Evolutionary conservation across 2,888 invertebrate species (phyloP), one percentile per base, ranked within the genome.

Genomic region (Eulithis prunata): DNA sequence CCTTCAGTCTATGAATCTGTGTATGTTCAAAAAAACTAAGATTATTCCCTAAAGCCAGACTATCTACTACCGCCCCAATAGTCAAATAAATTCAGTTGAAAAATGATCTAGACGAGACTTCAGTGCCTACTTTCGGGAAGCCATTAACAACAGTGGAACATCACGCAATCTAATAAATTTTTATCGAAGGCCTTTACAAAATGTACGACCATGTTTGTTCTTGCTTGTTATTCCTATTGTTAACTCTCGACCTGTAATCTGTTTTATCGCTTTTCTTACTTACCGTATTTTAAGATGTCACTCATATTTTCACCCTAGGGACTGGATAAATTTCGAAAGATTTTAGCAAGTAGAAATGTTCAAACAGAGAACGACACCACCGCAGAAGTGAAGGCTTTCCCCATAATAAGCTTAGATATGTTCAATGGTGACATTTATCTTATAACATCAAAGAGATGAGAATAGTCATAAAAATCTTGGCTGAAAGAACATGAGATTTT

Each of bases 231-330:
- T 71, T 69, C 54, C 57, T 64, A 70, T 70, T 68, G 63, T 59
- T 61, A 66, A 72, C 58, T 64, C 60, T 57, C 61, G 69, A 68
- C 67, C 59, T 67, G 68, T 64, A 57, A 66, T 70, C 54, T 55
- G 45, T 64, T 73, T 72, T 68, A 72, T 72, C 57, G 62, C 63
- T 66, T 60, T 64, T 55, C 70, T 65, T 69, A 69, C 69, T 69
- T 61, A 58, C 49, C 49, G 49, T 49, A 49, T 49, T 49, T 49
- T 49, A 49, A 49, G 49, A 21, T 21, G 3, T 21, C 10, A 21
- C 49, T 49, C 49, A 49, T 49, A 49, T 21, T 49, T 21, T 10
- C 11, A 41, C 41, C 10, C 8, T 41, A 41, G 41, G 6, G 32
- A 32, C 4, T 32, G 32, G 32, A 32, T 32, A 3, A 32, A 32